A percentile compares a stretch with the other conserved stretches of the same genome.
Conservation (phyloP, 1,140 invertebrate genomes). For the Leptinotarsa lineolata region DNA sequence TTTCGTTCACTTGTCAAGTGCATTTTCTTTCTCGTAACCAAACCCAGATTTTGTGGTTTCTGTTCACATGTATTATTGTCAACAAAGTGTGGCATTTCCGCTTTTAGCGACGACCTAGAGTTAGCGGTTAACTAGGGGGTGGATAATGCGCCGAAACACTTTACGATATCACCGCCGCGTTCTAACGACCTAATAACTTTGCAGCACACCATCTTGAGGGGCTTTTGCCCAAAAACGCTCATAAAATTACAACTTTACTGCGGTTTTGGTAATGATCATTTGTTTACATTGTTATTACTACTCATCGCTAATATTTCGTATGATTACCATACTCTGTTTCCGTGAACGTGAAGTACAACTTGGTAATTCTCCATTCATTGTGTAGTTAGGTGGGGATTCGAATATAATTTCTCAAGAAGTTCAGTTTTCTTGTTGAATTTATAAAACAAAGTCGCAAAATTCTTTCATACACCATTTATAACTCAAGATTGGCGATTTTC, state of each 20-base stretch:
- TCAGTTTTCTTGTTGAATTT: too few relatives aligned
- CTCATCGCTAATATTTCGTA: slow-evolving; percentile 1
- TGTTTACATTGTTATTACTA: slow-evolving; percentile 24
- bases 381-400: too few relatives aligned
- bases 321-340: not conserved
- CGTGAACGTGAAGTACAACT: not conserved
- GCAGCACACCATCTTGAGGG: not conserved
- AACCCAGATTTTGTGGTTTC: slow-evolving; percentile 1
- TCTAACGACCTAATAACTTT: slow-evolving; percentile 46
- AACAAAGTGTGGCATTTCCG: not conserved
- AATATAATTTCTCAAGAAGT: too few relatives aligned
- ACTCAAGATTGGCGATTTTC: too few relatives aligned
- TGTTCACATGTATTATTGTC: not conserved
- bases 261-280: slow-evolving; percentile 13
- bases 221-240: slow-evolving; percentile 32
- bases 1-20: too few relatives aligned
- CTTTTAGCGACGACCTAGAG: slow-evolving; percentile 9
- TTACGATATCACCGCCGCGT: slow-evolving; percentile 41
- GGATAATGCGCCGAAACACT: slow-evolving; percentile 45
- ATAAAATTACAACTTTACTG: slow-evolving; percentile 35
- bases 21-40: not conserved
- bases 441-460: too few relatives aligned
- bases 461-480: too few relatives aligned
- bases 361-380: too few relatives aligned
- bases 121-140: slow-evolving; percentile 31